Evolutionary conservation across 2,797 vertebrate genomes (phyloP).

Genomic region (Semaprochilodus insignis): DNA sequence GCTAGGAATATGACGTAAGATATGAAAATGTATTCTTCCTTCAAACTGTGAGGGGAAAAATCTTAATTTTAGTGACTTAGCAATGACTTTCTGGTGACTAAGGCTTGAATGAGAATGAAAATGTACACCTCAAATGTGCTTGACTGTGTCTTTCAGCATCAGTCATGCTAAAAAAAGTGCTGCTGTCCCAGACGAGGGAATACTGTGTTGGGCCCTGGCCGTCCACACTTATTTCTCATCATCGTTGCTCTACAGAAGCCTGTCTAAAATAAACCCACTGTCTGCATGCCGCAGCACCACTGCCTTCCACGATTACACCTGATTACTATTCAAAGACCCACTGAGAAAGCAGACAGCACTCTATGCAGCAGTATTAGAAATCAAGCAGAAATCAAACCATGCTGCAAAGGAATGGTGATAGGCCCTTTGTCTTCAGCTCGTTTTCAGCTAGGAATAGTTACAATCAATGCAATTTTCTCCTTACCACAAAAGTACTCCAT

Average conservation of each 20-base stretch:
- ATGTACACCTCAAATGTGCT: background rate
- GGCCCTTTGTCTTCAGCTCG: slow-evolving; percentile 61
- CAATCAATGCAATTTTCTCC: background rate
- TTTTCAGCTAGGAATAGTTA: slow-evolving; percentile 13
- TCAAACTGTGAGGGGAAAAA: background rate
- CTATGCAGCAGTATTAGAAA: background rate
- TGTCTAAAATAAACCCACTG: background rate
- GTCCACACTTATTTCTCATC: background rate
- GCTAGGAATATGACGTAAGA: background rate
- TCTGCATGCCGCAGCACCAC: background rate
- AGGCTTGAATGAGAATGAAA: background rate
- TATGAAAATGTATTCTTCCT: background rate
- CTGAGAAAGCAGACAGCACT: background rate
- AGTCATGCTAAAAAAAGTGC: background rate
- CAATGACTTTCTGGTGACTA: background rate
- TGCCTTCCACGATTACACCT: background rate
- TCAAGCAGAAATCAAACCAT: slow-evolving; percentile 74
- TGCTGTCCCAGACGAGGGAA: background rate
- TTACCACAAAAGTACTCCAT: background rate
- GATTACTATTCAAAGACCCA: background rate
- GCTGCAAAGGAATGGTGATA: slow-evolving; percentile 71
- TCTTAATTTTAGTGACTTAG: background rate
- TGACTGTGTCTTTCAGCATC: background rate
- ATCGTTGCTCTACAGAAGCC: background rate
- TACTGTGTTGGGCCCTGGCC: background rate